A percentile compares a stretch with the other conserved stretches of the same genome.
Conservation (phyloP, 2,888 invertebrate species). For the Lycaena phlaeas region DNA sequence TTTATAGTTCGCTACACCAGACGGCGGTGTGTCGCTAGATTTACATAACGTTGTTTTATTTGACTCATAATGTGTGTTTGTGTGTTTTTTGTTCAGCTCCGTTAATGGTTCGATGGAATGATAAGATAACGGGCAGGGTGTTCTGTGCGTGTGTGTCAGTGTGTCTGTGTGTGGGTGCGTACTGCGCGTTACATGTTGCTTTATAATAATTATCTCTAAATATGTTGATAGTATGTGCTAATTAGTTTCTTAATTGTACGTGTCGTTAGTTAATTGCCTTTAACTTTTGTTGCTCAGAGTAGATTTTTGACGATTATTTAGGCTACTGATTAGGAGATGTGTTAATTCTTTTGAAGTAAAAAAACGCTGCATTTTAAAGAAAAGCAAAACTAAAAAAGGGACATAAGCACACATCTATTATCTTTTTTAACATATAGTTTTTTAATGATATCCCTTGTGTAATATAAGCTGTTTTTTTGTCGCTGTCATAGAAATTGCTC, state of each 20-base stretch:
- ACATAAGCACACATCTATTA: too few relatives aligned
- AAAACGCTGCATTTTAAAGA: too few relatives aligned
- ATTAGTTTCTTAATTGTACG: conserved; percentile 2
- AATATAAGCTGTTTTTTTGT: too few relatives aligned
- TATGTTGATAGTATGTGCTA: conserved; percentile 4
- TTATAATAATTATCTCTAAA: conserved; percentile 1
- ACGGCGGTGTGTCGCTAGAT: conserved; percentile 31
- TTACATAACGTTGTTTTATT: conserved; percentile 31
- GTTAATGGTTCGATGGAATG: conserved; percentile 63
- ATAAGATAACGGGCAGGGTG: conserved; percentile 61
- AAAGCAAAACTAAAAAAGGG: too few relatives aligned
- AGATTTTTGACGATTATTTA: too few relatives aligned
- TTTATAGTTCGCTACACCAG: conserved; percentile 16
- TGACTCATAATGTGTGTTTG: conserved; percentile 40
- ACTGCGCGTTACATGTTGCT: background rate
- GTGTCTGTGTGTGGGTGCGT: conserved; percentile 6
- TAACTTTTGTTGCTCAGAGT: too few relatives aligned
- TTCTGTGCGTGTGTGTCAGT: conserved; percentile 61
- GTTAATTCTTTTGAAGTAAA: too few relatives aligned
- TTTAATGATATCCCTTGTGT: too few relatives aligned
- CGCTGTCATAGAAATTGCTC: too few relatives aligned
- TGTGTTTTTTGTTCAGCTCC: conserved; percentile 49
- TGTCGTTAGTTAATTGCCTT: conserved; percentile 2
- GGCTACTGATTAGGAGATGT: too few relatives aligned
- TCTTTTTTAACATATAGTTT: too few relatives aligned